Conservation (phyloP, 1,140 invertebrate species). For the Papilio polytes region DNA sequence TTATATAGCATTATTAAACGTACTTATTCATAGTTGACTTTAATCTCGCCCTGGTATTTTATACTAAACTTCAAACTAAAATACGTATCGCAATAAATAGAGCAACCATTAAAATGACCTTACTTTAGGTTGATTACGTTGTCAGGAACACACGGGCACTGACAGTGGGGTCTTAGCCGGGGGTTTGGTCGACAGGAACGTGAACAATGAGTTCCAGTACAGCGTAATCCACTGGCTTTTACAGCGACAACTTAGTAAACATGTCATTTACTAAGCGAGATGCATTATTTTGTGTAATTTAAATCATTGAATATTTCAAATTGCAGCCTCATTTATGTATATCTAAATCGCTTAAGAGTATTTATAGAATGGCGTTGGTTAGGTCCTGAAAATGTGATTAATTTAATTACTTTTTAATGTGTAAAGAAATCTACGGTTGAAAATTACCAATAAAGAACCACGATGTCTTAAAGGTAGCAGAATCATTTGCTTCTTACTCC, state of each 20-base stretch:
- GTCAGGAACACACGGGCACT: slow-evolving; percentile 1
- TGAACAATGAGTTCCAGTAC: slow-evolving; percentile 20
- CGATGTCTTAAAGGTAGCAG: neutral
- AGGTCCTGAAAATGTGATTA: too few relatives aligned
- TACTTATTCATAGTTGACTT: too few relatives aligned
- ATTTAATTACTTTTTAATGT: too few relatives aligned
- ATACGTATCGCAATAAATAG: neutral
- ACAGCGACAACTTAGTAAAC: slow-evolving; percentile 7
- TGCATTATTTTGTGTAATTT: neutral
- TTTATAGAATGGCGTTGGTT: too few relatives aligned
- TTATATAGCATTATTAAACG: too few relatives aligned
- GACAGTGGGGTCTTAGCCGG: slow-evolving; percentile 7
- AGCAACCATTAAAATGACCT: neutral
- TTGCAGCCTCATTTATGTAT: neutral
- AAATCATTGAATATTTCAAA: neutral
- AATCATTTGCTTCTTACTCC: too few relatives aligned
- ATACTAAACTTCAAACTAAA: too few relatives aligned
- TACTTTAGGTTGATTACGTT: slow-evolving; percentile 3
- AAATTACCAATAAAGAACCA: neutral
- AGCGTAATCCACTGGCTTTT: slow-evolving; percentile 7
- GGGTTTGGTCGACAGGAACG: slow-evolving; percentile 1
- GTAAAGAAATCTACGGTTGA: too few relatives aligned
- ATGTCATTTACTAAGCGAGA: neutral
- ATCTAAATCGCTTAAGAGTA: too few relatives aligned
- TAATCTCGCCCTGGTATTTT: too few relatives aligned